These are phyloP conservation scores for Noctilio leporinus DNA, from an alignment of 2,113 vertebrate genomes.

Conservation along the genomic window DNA sequence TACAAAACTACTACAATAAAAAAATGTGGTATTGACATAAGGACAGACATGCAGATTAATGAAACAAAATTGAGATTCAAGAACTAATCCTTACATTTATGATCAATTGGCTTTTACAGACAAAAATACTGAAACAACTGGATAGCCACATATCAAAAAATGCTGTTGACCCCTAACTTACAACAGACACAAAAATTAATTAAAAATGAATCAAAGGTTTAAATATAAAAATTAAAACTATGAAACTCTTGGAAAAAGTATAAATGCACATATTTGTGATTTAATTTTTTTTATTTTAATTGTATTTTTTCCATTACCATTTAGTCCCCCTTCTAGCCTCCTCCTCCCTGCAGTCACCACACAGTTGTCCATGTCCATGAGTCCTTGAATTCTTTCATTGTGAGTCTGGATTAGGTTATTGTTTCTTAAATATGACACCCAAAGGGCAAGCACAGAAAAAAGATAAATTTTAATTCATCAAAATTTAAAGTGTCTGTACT, in stretches of 20 bases:
- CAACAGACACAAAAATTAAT: not conserved
- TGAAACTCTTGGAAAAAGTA: not conserved
- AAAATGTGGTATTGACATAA: not conserved
- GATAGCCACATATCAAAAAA: not conserved
- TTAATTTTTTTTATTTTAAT: not conserved
- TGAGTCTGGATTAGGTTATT: not conserved
- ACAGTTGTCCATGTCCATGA: no score
- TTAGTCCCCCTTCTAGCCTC: no score
- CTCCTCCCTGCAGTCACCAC: no score
- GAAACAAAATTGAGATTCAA: not conserved
- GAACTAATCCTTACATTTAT: not conserved
- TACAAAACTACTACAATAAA: not conserved
- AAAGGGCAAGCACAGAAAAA: not conserved
- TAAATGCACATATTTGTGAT: not conserved
- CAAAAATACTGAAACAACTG: not conserved
- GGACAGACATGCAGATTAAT: not conserved
- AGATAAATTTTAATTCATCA: not conserved
- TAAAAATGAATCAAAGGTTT: not conserved
- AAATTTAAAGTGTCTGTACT: not conserved
- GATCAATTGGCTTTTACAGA: not conserved
- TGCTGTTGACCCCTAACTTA: not conserved
- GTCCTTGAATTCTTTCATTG: not conserved
- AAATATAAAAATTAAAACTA: not conserved
- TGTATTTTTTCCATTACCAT: no score
- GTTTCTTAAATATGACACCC: not conserved